These are phyloP conservation scores for Clinocottus analis DNA, from an alignment of 2,113 vertebrate genomes.

Conservation along the genomic window DNA sequence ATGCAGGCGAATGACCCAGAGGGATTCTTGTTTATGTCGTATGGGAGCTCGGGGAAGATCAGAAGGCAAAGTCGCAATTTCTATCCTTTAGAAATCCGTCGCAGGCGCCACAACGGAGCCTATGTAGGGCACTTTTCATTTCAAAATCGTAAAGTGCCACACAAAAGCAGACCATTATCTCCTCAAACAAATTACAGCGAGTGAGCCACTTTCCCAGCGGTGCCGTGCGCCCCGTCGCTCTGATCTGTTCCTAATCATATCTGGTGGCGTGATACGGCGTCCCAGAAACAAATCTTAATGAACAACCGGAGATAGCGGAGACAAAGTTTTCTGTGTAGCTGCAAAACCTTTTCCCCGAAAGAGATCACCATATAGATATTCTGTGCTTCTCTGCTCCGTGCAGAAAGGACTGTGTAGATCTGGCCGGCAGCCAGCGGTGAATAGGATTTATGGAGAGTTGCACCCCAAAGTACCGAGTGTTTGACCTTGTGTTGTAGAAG, in stretches of 20 bases:
- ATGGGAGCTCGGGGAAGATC: constrained; percentile 29
- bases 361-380: constrained; percentile 65
- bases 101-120: neutral
- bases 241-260: constrained; percentile 56
- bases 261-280: constrained; percentile 45
- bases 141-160: neutral
- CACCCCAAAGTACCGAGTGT: constrained; percentile 44
- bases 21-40: constrained; percentile 51
- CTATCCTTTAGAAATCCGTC: constrained; percentile 17
- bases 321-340: constrained; percentile 50
- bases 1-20: constrained; percentile 62
- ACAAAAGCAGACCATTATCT: neutral
- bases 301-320: constrained; percentile 57
- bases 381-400: constrained; percentile 25
- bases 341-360: constrained; percentile 36
- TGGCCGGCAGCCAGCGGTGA: constrained; percentile 55
- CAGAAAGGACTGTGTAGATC: constrained; percentile 42
- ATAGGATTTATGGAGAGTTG: constrained; percentile 52
- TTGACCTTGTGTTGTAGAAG: constrained; percentile 66
- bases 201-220: neutral
- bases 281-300: constrained; percentile 61
- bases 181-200: neutral
- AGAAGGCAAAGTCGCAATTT: constrained; percentile 14
- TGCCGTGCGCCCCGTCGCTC: neutral
- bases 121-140: neutral